Conservation (phyloP, 2,113 vertebrate genomes). For the Talpa occidentalis region DNA sequence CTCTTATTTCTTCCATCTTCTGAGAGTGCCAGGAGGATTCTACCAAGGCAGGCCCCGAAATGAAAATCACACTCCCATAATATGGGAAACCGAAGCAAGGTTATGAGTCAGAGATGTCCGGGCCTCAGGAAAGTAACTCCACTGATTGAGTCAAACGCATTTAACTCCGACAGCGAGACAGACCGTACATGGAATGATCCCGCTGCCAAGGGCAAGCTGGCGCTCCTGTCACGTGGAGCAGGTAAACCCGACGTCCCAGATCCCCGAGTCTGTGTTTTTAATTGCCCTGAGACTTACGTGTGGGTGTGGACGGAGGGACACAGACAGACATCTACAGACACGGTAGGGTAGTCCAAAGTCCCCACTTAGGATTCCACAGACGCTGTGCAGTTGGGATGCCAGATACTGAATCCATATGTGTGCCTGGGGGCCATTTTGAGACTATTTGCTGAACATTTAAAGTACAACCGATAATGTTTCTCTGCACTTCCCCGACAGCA, state of each 20-base stretch:
- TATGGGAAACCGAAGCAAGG: slow-evolving; percentile 74
- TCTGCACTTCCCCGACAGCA: neutral
- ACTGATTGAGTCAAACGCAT: slow-evolving; percentile 53
- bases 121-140: slow-evolving; percentile 84
- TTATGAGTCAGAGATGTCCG: slow-evolving; percentile 83
- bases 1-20: slow-evolving; percentile 51
- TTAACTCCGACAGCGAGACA: slow-evolving; percentile 69
- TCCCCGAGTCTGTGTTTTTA: fast-evolving
- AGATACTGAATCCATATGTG: neutral
- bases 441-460: neutral
- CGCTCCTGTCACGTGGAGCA: neutral
- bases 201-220: slow-evolving; percentile 10
- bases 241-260: slow-evolving; percentile 23
- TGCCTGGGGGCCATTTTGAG: neutral
- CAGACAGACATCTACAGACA: fast-evolving
- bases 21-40: slow-evolving; percentile 60
- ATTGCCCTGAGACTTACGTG: neutral
- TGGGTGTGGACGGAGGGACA: fast-evolving
- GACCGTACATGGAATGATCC: slow-evolving; percentile 57
- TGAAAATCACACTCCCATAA: slow-evolving; percentile 70
- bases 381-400: neutral
- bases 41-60: slow-evolving; percentile 67
- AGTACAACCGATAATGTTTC: neutral
- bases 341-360: neutral
- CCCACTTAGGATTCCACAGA: neutral